Evolutionary conservation across 2,797 vertebrate genomes (phyloP), one percentile per base, ranked within the genome.

Genomic region (Enteromius unitaeniatus): DNA sequence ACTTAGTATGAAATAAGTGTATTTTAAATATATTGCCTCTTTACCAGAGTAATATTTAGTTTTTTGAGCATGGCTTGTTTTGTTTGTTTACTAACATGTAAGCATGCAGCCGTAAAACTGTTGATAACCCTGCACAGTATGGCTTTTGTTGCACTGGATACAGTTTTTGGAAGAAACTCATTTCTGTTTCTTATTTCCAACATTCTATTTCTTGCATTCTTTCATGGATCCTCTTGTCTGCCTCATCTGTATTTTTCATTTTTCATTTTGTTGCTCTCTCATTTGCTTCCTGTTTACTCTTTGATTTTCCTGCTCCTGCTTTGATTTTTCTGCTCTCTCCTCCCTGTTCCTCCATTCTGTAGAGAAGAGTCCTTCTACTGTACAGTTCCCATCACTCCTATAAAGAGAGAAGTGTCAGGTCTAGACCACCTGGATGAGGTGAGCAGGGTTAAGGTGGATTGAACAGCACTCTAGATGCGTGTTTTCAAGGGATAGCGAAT

Each of bases 321-420:
- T 42, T 83, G 68, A 70, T 83, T 78, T 79, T 80, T 81, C 73
- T 80, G 75, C 79, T 91, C 83, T 88, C 69, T 87, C 55, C 72
- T 82, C 40, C 88, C 88, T 90, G 89, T 91, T 89, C 88, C 47
- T 88, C 76, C 87, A 65, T 87, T 89, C 80, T 88, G 90, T 95
- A 96, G 96, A 97, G 95, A 96, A 93, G 95, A 96, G 92, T 95
- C 95, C 94, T 97, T 97, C 96, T 97, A 95, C 96, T 96, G 95
- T 95, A 96, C 94, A 91, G 93, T 97, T 94, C 95, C 96, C 94
- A 97, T 97, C 95, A 97, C 97, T 95, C 97, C 97, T 93, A 93
- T 96, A 95, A 97, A 95, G 94, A 95, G 95, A 94, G 95, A 96
- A 92, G 94, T 96, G 95, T 95, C 95, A 92, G 93, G 93, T 92